phyloP scores from a whole-genome alignment of 23 tunicate genomes.

The Halocynthia roretzi region DNA sequence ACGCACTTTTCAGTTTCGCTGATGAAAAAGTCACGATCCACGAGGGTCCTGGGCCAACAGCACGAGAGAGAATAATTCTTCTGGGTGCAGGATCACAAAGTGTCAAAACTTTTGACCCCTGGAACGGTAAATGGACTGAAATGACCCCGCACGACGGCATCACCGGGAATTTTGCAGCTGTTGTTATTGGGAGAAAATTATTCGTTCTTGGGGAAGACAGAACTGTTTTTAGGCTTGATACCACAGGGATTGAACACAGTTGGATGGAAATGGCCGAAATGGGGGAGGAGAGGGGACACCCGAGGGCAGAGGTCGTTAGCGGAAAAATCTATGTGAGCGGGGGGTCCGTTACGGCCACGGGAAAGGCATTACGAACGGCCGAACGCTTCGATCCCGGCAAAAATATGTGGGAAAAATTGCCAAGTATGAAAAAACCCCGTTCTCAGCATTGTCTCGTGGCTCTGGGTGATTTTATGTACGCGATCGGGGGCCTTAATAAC shows the following conservation, averaged over 20 bases:
- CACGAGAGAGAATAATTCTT: slow-evolving; percentile 11
- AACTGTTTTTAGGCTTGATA: slow-evolving; percentile 4
- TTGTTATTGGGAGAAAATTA: background rate
- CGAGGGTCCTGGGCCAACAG: no score
- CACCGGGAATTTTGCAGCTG: background rate
- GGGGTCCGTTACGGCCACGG: background rate
- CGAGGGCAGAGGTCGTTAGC: slow-evolving; percentile 2
- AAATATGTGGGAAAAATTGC: slow-evolving; percentile 18
- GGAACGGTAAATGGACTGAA: slow-evolving; percentile 11
- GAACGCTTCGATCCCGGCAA: slow-evolving; percentile 21
- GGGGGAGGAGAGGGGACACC: slow-evolving; percentile 18
- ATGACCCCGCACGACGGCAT: background rate
- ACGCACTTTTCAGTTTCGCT: background rate
- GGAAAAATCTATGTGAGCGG: slow-evolving; percentile 18
- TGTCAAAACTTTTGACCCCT: slow-evolving; percentile 13
- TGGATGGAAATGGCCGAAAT: slow-evolving; percentile 27
- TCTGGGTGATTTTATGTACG: slow-evolving; percentile 12
- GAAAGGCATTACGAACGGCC: slow-evolving; percentile 13
- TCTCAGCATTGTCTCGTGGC: slow-evolving; percentile 16
- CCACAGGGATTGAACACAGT: background rate
- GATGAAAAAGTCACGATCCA: no score
- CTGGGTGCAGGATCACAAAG: background rate
- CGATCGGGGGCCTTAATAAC: slow-evolving; percentile 23
- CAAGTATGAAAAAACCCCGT: slow-evolving; percentile 23
- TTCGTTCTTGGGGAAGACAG: slow-evolving; percentile 14